These are phyloP conservation scores for Orientallactaga bullata DNA, from an alignment of 2,113 vertebrate species.

Conservation along the genomic window DNA sequence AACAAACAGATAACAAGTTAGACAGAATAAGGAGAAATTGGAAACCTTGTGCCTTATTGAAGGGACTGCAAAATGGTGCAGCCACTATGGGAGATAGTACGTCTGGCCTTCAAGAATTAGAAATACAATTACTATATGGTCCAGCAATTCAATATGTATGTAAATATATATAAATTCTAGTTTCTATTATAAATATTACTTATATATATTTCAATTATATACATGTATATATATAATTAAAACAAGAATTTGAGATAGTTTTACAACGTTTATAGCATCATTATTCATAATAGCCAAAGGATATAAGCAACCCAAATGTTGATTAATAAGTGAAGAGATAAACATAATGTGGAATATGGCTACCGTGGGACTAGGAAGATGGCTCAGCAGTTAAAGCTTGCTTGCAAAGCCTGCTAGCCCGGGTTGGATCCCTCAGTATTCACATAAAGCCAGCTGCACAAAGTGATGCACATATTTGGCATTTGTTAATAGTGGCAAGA, in stretches of 20 bases:
- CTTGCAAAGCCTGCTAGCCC: no score
- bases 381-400: no score
- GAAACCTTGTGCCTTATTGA: neutral
- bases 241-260: neutral
- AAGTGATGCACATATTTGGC: no score
- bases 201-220: no score
- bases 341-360: neutral
- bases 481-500: no score
- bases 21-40: neutral
- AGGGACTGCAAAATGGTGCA: neutral
- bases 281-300: constrained; percentile 3
- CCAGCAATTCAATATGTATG: neutral
- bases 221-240: neutral
- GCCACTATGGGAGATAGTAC: neutral
- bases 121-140: neutral
- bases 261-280: neutral
- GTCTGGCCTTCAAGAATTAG: neutral
- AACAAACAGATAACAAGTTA: neutral
- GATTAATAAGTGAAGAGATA: neutral
- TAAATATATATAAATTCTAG: neutral
- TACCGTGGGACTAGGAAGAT: neutral
- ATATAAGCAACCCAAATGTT: neutral
- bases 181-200: no score
- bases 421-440: no score
- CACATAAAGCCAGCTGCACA: no score